Conservation (phyloP, 2,113 vertebrate species). For the Platichthys flesus region DNA sequence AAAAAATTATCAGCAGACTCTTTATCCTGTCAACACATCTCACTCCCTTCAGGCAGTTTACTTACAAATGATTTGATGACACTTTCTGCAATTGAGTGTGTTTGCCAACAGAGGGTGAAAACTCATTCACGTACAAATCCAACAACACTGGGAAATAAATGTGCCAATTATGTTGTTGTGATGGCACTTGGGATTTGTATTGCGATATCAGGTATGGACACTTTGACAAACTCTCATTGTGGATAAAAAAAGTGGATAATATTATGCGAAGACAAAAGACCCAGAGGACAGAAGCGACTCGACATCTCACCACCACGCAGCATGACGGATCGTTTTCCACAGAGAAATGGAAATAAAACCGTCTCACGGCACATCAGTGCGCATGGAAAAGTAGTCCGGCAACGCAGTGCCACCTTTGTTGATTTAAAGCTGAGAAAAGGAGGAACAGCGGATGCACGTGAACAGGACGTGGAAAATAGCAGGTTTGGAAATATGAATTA, state of each 20-base stretch:
- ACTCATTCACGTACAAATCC: too few relatives aligned
- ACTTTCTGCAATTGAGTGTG: not conserved
- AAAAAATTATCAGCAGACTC: too few relatives aligned
- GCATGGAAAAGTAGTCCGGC: constrained; percentile 7
- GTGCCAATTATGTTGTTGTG: not conserved
- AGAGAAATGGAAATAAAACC: not conserved
- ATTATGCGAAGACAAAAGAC: constrained; percentile 1
- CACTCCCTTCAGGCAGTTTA: not conserved
- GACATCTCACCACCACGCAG: constrained; percentile 25
- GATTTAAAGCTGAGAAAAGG: not conserved
- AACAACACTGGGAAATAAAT: not conserved
- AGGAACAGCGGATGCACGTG: not conserved
- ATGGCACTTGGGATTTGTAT: not conserved
- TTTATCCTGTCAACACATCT: not conserved
- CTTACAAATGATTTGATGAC: not conserved
- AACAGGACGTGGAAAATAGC: not conserved
- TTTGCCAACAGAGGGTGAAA: not conserved
- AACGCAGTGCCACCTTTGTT: not conserved
- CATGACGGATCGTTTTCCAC: constrained; percentile 24
- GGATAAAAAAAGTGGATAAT: constrained; percentile 5
- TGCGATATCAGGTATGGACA: not conserved
- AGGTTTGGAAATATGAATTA: constrained; percentile 45
- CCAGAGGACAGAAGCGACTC: constrained; percentile 11
- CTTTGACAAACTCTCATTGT: not conserved
- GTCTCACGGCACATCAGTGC: not conserved